A percentile compares a stretch with the other conserved stretches of the same genome.
These are phyloP conservation scores for Babylonia areolata DNA, from an alignment of 1,140 invertebrate genomes.

Conservation along the genomic window DNA sequence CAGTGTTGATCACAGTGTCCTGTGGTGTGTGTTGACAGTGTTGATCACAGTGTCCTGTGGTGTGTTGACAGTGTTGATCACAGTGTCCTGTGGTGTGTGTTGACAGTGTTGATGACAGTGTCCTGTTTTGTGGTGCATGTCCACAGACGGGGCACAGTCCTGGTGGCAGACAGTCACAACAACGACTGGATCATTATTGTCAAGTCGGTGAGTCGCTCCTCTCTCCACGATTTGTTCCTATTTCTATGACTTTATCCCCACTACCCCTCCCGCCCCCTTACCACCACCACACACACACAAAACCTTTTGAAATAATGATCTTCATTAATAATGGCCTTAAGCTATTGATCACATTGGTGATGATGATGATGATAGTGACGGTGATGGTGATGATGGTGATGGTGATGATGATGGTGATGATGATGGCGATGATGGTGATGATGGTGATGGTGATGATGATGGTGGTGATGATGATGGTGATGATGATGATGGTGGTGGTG, in stretches of 20 bases:
- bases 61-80: not conserved
- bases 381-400: not conserved
- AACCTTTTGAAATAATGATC: too few species aligned
- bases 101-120: not conserved
- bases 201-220: slow-evolving; percentile 62
- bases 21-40: too few species aligned
- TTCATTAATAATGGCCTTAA: too few species aligned
- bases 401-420: not conserved
- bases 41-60: too few species aligned
- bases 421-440: not conserved
- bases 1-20: too few species aligned
- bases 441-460: not conserved
- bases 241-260: too few species aligned
- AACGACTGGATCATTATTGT: slow-evolving; percentile 70
- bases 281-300: too few species aligned
- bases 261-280: too few species aligned
- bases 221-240: too few species aligned
- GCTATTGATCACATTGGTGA: not conserved
- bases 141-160: slow-evolving; percentile 60
- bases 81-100: not conserved
- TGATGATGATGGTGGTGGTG: not conserved
- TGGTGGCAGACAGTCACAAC: slow-evolving; percentile 61
- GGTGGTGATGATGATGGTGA: not conserved
- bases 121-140: not conserved
- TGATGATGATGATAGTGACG: not conserved